Conservation (phyloP, 2,797 vertebrate species). For the Chaetophractus vellerosus region DNA sequence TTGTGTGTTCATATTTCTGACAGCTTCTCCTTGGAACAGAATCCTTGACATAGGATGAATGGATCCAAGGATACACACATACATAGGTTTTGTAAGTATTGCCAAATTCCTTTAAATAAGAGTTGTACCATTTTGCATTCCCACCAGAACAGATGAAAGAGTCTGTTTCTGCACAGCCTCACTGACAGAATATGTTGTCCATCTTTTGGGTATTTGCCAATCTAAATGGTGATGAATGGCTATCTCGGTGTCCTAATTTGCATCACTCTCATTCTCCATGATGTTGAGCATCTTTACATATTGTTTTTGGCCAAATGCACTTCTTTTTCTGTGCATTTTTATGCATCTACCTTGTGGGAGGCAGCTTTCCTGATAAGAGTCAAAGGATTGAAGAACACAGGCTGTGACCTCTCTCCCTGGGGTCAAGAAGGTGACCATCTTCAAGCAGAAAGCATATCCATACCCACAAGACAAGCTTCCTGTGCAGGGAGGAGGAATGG, state of each 20-base stretch:
- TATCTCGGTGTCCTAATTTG: not conserved
- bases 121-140: not conserved
- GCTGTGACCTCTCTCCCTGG: too few relatives aligned
- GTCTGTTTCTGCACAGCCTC: not conserved
- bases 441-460: not conserved
- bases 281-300: not conserved
- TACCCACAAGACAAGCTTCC: not conserved
- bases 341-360: not conserved
- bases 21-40: not conserved
- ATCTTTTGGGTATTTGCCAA: not conserved
- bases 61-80: not conserved
- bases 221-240: not conserved
- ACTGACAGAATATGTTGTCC: not conserved
- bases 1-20: not conserved
- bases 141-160: not conserved
- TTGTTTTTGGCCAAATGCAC: not conserved
- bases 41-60: not conserved
- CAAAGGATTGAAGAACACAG: not conserved
- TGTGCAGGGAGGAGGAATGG: too few relatives aligned
- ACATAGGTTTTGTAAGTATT: not conserved
- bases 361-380: not conserved
- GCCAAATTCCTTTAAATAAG: not conserved
- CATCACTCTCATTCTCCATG: not conserved
- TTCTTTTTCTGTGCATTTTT: conserved; percentile 5
- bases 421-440: not conserved